A percentile compares a stretch with the other conserved stretches of the same genome.
Evolutionary conservation across 2,797 vertebrate species (phyloP).

Genomic region (Liparis tanakae): DNA sequence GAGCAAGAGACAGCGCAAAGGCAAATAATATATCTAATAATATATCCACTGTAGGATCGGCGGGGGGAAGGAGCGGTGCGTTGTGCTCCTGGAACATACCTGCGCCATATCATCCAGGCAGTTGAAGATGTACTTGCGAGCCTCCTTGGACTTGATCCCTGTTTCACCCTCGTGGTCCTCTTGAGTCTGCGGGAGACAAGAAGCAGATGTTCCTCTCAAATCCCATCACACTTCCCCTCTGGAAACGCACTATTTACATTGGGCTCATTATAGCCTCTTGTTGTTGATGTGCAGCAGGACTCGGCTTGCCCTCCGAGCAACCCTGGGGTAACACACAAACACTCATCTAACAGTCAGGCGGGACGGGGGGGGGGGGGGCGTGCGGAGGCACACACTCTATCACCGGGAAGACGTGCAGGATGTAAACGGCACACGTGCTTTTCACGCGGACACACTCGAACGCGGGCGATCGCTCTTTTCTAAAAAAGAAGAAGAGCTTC

Average conservation of each 20-base stretch:
- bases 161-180: slow-evolving; percentile 99
- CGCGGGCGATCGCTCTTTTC: slow-evolving; percentile 8
- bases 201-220: slow-evolving; percentile 77
- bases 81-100: slow-evolving; percentile 78
- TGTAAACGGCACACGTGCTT: neutral
- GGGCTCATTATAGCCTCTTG: slow-evolving; percentile 75
- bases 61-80: neutral
- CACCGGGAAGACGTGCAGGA: slow-evolving; percentile 9
- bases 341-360: slow-evolving; percentile 58
- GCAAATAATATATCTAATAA: slow-evolving; percentile 1
- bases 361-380: slow-evolving; percentile 4
- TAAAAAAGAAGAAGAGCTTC: slow-evolving; percentile 4
- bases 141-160: slow-evolving; percentile 99
- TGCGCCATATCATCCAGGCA: slow-evolving; percentile 99
- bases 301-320: slow-evolving; percentile 71
- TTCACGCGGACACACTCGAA: slow-evolving; percentile 7
- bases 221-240: slow-evolving; percentile 74
- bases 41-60: neutral
- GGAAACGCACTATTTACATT: slow-evolving; percentile 77
- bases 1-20: slow-evolving; percentile 9
- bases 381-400: slow-evolving; percentile 21
- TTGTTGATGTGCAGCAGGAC: slow-evolving; percentile 75
- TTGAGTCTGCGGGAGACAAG: slow-evolving; percentile 88
- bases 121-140: slow-evolving; percentile 99
- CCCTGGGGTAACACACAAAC: slow-evolving; percentile 71